phyloP scores from a whole-genome alignment of 2,797 vertebrate species.

The Hydrophis major region DNA sequence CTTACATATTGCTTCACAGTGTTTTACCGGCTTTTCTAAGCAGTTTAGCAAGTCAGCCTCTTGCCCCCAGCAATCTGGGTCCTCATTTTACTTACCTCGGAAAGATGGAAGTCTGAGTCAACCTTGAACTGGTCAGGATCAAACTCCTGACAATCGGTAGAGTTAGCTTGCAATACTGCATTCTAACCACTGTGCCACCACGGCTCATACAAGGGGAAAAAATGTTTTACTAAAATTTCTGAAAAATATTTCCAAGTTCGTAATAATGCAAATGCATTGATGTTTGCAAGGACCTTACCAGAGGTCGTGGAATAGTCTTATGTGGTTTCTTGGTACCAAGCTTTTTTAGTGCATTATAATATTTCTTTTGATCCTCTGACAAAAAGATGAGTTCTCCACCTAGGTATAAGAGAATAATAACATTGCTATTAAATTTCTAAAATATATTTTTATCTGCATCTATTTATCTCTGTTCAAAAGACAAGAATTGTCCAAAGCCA shows the following conservation, averaged over 20 bases:
- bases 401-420: conserved; percentile 64
- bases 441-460: neutral
- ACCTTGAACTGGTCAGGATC: neutral
- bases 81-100: neutral
- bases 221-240: neutral
- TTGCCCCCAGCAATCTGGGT: neutral
- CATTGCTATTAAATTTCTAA: conserved; percentile 18
- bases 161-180: neutral
- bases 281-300: conserved; percentile 58
- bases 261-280: neutral
- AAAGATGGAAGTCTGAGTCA: neutral
- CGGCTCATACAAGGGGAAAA: neutral
- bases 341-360: conserved; percentile 76
- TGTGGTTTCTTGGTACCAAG: conserved; percentile 75
- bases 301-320: conserved; percentile 70
- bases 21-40: neutral
- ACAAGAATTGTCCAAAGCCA: neutral
- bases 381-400: conserved; percentile 75
- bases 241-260: neutral
- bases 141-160: neutral
- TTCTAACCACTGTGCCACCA: neutral
- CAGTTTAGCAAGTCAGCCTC: neutral
- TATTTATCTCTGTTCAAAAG: neutral
- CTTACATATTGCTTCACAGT: neutral
- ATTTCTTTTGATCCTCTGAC: conserved; percentile 76